A percentile compares a stretch with the other conserved stretches of the same genome.
Evolutionary conservation across 2,888 invertebrate genomes (phyloP).

Genomic region (Ornithoptera priamus): DNA sequence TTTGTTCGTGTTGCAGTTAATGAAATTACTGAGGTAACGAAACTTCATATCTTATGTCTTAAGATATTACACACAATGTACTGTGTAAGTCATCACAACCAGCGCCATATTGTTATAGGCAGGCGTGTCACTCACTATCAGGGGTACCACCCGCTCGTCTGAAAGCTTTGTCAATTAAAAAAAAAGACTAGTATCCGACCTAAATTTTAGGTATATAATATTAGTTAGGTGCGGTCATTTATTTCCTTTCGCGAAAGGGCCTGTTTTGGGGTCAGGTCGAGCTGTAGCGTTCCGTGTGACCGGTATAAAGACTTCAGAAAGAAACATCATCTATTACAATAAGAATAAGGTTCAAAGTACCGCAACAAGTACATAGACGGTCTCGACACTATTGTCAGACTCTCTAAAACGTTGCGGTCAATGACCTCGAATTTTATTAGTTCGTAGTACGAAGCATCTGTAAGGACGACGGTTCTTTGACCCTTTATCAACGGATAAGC

Average conservation of each 20-base stretch:
- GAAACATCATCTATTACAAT: constrained; percentile 8
- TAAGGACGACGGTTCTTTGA: constrained; percentile 23
- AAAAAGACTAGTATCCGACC: neutral
- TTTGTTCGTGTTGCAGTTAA: too few relatives aligned
- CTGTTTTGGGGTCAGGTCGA: constrained; percentile 56
- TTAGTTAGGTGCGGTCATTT: constrained; percentile 47
- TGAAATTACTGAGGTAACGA: too few relatives aligned
- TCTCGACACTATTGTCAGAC: constrained; percentile 46
- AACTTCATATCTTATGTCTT: too few relatives aligned
- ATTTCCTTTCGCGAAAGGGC: constrained; percentile 54
- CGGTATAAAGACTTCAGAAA: constrained; percentile 31
- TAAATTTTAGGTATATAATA: constrained; percentile 40
- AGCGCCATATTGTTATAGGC: too few relatives aligned
- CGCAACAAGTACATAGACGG: constrained; percentile 37
- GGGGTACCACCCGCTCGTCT: too few relatives aligned
- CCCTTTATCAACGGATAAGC: constrained; percentile 22
- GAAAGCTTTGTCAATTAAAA: too few relatives aligned
- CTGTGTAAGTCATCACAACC: too few relatives aligned
- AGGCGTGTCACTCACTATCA: too few relatives aligned
- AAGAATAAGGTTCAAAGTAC: constrained; percentile 32
- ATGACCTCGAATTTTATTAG: constrained; percentile 52
- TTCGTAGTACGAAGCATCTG: constrained; percentile 37
- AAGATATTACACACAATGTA: too few relatives aligned
- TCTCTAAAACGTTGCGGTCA: constrained; percentile 57
- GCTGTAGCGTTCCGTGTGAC: constrained; percentile 39